A percentile compares a stretch with the other conserved stretches of the same genome.
Conservation (phyloP, 2,888 invertebrate genomes). For the Linyphia triangularis region DNA sequence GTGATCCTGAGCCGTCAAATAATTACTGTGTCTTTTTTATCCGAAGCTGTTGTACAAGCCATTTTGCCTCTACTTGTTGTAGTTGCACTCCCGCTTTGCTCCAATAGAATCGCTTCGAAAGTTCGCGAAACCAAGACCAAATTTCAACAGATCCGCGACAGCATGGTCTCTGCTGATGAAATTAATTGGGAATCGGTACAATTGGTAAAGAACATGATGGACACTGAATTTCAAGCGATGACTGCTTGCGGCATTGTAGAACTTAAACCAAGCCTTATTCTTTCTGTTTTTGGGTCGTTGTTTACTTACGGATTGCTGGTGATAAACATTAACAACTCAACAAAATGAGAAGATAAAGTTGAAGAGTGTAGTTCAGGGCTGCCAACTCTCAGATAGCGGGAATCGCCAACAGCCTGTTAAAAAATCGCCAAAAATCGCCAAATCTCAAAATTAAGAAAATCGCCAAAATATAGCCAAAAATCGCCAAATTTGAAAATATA, state of each 20-base stretch:
- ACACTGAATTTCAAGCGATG: neutral
- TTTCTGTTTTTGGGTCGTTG: conserved; percentile 16
- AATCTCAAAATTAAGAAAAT: no score
- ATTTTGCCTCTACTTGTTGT: neutral
- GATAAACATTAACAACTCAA: neutral
- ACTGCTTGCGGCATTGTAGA: neutral
- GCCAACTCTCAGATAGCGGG: no score
- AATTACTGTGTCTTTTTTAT: neutral
- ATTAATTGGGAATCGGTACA: neutral
- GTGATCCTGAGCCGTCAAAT: neutral
- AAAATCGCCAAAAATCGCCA: no score
- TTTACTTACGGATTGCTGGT: conserved; percentile 20
- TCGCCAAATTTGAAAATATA: no score
- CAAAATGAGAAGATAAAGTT: neutral
- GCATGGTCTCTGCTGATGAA: neutral
- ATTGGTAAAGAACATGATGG: neutral
- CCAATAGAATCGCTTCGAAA: neutral
- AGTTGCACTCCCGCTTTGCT: neutral
- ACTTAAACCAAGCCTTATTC: neutral
- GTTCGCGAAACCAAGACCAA: neutral
- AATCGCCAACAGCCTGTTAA: no score
- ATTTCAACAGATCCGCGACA: neutral
- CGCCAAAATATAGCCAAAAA: no score
- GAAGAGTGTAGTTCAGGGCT: no score
- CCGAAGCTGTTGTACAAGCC: neutral